Percentiles rank a stretch among this genome's conserved stretches.
phyloP scores from a whole-genome alignment of 2,888 invertebrate genomes.

The Drosophila sordidapex region DNA sequence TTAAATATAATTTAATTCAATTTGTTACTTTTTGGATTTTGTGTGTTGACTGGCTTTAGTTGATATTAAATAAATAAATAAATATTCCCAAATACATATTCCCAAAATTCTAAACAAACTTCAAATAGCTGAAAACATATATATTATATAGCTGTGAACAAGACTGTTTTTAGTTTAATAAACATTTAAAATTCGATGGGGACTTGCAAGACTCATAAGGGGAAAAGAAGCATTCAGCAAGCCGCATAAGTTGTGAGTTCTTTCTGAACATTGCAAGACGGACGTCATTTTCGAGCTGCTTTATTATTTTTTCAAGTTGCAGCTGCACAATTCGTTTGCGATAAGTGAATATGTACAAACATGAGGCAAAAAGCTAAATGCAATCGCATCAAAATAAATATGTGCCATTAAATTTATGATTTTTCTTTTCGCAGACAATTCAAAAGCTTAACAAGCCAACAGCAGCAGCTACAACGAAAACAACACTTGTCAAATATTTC shows the following conservation, averaged over 20 bases:
- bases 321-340: conserved; percentile 41
- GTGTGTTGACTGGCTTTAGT: too few relatives aligned
- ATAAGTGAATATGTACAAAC: conserved; percentile 1
- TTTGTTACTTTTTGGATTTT: too few relatives aligned
- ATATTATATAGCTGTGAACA: background rate
- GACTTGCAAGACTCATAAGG: background rate
- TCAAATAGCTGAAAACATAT: background rate
- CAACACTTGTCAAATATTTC: conserved; percentile 55
- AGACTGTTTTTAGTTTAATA: background rate
- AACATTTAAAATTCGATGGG: background rate
- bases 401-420: conserved; percentile 60
- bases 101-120: too few relatives aligned
- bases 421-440: conserved; percentile 66
- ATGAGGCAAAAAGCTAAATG: conserved; percentile 31
- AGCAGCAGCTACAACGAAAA: conserved; percentile 15
- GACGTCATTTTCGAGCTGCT: background rate
- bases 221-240: background rate
- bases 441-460: conserved; percentile 63
- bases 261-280: background rate
- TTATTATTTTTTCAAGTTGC: conserved; percentile 37
- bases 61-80: too few relatives aligned
- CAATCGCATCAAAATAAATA: conserved; percentile 56
- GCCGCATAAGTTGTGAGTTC: background rate
- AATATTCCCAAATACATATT: too few relatives aligned
- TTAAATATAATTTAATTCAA: too few relatives aligned